Evolutionary conservation across 2,113 vertebrate genomes (phyloP).

Genomic region (Gymnarchus niloticus): DNA sequence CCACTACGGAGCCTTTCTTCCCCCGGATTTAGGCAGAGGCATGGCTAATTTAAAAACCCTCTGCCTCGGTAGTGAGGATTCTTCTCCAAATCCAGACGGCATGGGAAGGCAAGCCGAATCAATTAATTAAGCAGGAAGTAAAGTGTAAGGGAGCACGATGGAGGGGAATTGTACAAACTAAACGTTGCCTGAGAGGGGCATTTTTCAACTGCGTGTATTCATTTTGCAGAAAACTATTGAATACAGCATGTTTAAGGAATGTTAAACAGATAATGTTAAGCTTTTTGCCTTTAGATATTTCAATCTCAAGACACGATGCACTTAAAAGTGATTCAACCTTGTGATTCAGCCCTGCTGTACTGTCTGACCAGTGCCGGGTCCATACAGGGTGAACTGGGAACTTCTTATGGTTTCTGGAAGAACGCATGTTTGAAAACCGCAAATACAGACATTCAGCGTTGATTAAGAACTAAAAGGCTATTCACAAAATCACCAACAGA

Average conservation of each 20-base stretch:
- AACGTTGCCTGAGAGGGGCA: not conserved
- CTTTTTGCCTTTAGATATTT: not conserved
- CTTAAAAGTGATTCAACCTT: not conserved
- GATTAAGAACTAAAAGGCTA: no score
- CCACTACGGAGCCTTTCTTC: not conserved
- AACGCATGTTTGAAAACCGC: not conserved
- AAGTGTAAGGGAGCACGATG: not conserved
- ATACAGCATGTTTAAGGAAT: not conserved
- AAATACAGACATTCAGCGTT: not conserved
- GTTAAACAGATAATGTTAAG: not conserved
- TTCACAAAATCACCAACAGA: no score
- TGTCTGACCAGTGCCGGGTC: no score
- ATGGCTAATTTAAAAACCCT: not conserved
- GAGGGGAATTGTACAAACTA: not conserved
- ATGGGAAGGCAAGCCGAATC: not conserved
- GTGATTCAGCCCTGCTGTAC: not conserved
- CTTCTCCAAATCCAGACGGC: not conserved
- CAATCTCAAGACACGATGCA: not conserved
- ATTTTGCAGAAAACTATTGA: not conserved
- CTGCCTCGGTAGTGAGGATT: not conserved
- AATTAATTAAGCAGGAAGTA: not conserved
- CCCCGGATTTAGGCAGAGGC: not conserved
- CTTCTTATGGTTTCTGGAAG: not conserved
- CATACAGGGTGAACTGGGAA: no score
- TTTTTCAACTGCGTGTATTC: not conserved